Base-by-base conservation (phyloP, 1,140 invertebrate species). In the Saccostrea echinata region DNA sequence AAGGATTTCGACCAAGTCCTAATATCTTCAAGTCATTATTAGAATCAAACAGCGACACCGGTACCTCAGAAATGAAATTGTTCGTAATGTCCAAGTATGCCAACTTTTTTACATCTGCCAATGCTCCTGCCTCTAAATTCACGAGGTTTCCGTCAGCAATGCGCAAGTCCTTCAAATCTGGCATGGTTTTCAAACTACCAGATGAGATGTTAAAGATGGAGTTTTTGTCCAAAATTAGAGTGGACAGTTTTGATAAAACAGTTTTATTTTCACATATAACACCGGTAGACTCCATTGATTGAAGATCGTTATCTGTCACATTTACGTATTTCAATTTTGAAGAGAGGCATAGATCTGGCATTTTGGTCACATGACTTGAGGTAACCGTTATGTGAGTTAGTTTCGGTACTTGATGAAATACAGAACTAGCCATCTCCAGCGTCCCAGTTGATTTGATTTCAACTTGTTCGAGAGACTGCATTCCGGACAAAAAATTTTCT, bases 21-120 rank as follows among this genome's bases (percentile, higher is more conserved):
- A 89, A 9, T 3, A 89, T 52, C n/a, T 87, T 76, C 30, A 87
- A 33, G 12, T 85, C 80, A 43, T 21, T 12, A 6, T 87, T 84
- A 16, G 52, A 43, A 21, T 8, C n/a, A 16, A 89, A 52, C 3
- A 87, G 35, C 6, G 80, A 43, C 9, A n/a, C n/a, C 3, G 88
- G 85, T 30, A 89, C 53, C 80, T 76, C 21, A 4, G 64, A 30
- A 16, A 89, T 35, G 33, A 82, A 53, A 55, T 89, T 89, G 18
- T 86, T 86, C 24, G 85, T 84, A 21, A 89, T 43, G 51, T 89
- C 88, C 8, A 89, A 53, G 82, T 83, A 89, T 27, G 64, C 83
- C 21, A 89, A 61, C 16, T 84, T 52, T 16, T 16, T 9, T 6
- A 86, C n/a, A n/a, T 80, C 61, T 52, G 53, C 18, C 11, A 89